These are phyloP conservation scores for Folsomia manolachei DNA, from an alignment of 2,888 invertebrate species.

Conservation along the genomic window DNA sequence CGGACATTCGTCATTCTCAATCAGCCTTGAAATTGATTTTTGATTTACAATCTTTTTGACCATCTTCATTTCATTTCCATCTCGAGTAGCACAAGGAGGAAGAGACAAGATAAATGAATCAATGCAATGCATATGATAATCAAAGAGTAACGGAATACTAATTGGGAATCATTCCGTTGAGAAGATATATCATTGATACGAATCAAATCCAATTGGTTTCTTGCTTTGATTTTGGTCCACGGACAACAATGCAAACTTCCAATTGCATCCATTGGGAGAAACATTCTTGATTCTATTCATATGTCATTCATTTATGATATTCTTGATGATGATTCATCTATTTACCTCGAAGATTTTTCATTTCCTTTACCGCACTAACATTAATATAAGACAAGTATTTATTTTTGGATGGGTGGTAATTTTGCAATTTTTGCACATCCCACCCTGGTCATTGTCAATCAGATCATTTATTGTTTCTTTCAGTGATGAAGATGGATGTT, in stretches of 20 bases:
- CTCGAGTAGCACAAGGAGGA: not conserved
- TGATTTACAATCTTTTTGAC: not conserved
- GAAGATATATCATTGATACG: conserved; percentile 2
- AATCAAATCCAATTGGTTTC: not conserved
- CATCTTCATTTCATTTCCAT: not conserved
- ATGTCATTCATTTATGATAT: not conserved
- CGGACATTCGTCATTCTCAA: too few species aligned
- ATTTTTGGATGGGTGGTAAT: not conserved
- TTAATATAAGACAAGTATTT: not conserved
- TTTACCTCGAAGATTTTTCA: not conserved
- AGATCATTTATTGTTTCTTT: not conserved
- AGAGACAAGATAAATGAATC: not conserved
- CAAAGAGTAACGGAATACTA: conserved; percentile 5
- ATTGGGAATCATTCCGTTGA: not conserved
- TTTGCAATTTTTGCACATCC: not conserved
- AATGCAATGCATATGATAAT: too few species aligned
- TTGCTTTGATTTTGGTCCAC: not conserved
- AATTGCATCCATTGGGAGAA: not conserved
- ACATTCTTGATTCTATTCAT: not conserved
- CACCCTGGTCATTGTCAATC: not conserved
- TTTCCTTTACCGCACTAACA: not conserved
- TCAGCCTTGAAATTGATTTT: not conserved
- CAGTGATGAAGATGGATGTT: not conserved
- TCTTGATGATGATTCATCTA: not conserved
- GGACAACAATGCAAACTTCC: not conserved